A percentile compares a stretch with the other conserved stretches of the same genome.
Evolutionary conservation across 2,113 vertebrate species (phyloP).

Genomic region (Tenebrosternarchus preto): DNA sequence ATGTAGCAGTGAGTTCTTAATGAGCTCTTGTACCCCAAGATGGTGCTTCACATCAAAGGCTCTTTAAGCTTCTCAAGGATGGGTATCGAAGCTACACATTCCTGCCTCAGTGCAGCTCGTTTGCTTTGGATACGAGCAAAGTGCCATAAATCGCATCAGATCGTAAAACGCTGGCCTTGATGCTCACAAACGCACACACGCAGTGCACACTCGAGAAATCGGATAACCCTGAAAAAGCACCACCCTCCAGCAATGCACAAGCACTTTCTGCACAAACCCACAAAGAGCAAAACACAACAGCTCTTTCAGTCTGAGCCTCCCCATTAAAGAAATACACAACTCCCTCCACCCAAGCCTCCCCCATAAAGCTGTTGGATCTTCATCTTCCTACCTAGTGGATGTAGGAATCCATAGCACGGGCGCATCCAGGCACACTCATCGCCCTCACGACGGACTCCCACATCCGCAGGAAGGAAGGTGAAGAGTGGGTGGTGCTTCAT

Average conservation of each 20-base stretch:
- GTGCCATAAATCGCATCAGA: conserved; percentile 55
- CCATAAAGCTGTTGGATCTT: too few relatives aligned
- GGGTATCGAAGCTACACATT: conserved; percentile 50
- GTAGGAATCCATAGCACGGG: conserved; percentile 4
- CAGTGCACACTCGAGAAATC: conserved; percentile 2
- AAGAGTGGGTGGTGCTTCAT: neutral
- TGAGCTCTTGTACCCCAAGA: conserved; percentile 6
- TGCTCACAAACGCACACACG: conserved; percentile 20
- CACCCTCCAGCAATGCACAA: conserved; percentile 11
- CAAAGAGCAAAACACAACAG: conserved; percentile 12
- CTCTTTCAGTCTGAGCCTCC: neutral
- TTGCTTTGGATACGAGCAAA: conserved; percentile 44
- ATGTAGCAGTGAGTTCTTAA: conserved; percentile 21
- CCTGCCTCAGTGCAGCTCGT: conserved; percentile 46
- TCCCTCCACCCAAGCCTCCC: too few relatives aligned
- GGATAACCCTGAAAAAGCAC: conserved; percentile 37
- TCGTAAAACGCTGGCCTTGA: conserved; percentile 44
- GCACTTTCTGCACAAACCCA: conserved; percentile 7
- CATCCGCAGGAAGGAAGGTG: neutral
- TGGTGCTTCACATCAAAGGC: neutral
- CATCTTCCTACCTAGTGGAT: too few relatives aligned
- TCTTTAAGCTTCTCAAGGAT: conserved; percentile 10
- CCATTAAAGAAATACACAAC: too few relatives aligned
- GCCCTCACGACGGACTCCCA: neutral
- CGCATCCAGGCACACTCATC: conserved; percentile 2